These are phyloP conservation scores for Catostylus mosaicus DNA, from an alignment of 30 jellyfish, hydroid and myxozoan species.

Conservation along the genomic window DNA sequence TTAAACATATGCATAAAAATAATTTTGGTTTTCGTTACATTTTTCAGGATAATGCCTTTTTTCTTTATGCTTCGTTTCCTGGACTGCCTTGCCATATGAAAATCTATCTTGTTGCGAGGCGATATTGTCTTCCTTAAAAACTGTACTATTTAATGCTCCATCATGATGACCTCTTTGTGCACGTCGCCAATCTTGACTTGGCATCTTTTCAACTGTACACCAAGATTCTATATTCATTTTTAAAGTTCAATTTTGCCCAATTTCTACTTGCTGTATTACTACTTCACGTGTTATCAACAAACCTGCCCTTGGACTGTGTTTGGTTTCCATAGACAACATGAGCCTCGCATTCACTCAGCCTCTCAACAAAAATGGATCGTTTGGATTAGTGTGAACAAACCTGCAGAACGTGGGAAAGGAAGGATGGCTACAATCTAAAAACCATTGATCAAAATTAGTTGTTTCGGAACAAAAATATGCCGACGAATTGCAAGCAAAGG, in stretches of 20 bases:
- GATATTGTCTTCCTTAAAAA: constrained; percentile 41
- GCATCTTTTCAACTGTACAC: constrained; percentile 92
- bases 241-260: background rate
- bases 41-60: constrained; percentile 86
- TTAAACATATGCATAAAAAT: too few species aligned
- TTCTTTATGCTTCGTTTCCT: constrained; percentile 75
- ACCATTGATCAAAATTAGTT: background rate
- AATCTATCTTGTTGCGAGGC: constrained; percentile 47
- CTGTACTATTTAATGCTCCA: constrained; percentile 70
- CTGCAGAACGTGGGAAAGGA: background rate
- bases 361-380: background rate
- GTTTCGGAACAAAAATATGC: background rate
- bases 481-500: background rate
- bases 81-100: constrained; percentile 16
- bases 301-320: background rate
- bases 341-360: background rate
- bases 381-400: too few species aligned
- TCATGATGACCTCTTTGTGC: constrained; percentile 87
- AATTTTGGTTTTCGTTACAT: too few species aligned
- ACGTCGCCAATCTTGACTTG: constrained; percentile 98
- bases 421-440: background rate
- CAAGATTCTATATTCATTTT: constrained; percentile 95
- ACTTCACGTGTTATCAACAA: background rate
- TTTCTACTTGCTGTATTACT: background rate
- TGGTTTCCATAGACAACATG: constrained; percentile 7